Conservation (phyloP, 2,888 invertebrate genomes). For the Agrilus cyanescens region DNA sequence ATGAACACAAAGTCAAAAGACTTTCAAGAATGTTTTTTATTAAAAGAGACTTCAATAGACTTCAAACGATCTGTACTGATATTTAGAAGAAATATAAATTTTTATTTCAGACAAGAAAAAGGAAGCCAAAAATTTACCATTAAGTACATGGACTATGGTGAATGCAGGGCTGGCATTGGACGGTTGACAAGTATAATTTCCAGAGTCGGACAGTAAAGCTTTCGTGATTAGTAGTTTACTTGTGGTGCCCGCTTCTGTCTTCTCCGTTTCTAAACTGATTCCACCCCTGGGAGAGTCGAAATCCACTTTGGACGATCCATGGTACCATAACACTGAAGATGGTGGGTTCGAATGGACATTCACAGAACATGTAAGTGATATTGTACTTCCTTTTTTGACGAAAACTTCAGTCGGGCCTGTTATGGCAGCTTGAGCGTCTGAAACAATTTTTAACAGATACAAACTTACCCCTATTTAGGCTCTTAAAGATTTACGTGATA, state of each 20-base stretch:
- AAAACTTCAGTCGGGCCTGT: constrained; percentile 77
- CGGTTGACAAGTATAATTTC: constrained; percentile 85
- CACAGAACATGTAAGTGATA: constrained; percentile 77
- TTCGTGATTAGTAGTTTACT: constrained; percentile 73
- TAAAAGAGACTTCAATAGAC: too few relatives aligned
- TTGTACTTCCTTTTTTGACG: constrained; percentile 83
- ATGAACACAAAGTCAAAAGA: too few relatives aligned
- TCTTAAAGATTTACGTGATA: too few relatives aligned
- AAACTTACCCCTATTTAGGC: too few relatives aligned
- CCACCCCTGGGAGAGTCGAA: constrained; percentile 75
- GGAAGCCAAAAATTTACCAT: constrained; percentile 45
- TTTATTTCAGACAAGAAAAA: background rate
- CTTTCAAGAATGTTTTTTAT: too few relatives aligned
- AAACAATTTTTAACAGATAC: too few relatives aligned
- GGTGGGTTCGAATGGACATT: constrained; percentile 74
- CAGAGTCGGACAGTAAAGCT: constrained; percentile 72
- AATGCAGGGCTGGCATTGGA: constrained; percentile 72
- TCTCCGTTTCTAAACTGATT: constrained; percentile 77
- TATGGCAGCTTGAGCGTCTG: constrained; percentile 80
- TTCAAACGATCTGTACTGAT: too few relatives aligned
- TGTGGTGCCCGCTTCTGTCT: constrained; percentile 70
- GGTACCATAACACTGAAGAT: constrained; percentile 75
- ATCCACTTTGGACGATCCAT: constrained; percentile 70
- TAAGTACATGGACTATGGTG: constrained; percentile 74
- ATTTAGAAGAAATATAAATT: too few relatives aligned